Evolutionary conservation across 2,797 vertebrate genomes (phyloP).

Genomic region (Pantherophis alleghaniensis): DNA sequence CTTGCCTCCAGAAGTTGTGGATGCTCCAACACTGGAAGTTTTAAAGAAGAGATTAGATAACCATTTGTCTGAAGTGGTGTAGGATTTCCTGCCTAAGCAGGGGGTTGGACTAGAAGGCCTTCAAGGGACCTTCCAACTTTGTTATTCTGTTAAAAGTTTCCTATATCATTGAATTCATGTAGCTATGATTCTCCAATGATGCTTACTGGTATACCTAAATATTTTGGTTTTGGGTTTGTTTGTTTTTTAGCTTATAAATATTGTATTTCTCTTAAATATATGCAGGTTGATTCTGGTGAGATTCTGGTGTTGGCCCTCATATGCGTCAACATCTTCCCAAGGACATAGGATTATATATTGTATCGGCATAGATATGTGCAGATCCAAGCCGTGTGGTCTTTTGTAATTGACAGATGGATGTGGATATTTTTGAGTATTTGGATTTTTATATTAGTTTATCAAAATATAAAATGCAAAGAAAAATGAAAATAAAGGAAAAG

Average conservation of each 20-base stretch:
- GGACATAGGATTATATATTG: background rate
- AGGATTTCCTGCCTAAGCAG: too few species aligned
- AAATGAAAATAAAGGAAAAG: background rate
- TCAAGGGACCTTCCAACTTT: too few species aligned
- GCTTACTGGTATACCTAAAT: background rate
- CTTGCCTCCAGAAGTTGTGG: too few species aligned
- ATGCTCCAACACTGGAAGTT: too few species aligned
- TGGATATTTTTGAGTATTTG: background rate
- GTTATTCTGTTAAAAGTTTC: background rate
- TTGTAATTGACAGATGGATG: background rate
- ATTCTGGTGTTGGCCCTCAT: background rate
- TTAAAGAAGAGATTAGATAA: too few species aligned
- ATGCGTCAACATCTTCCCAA: background rate
- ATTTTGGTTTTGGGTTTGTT: background rate
- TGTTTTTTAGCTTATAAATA: background rate
- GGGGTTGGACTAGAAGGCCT: too few species aligned
- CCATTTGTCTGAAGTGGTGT: too few species aligned
- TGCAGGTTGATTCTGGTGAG: background rate
- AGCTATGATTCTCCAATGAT: background rate
- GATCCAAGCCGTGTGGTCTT: background rate
- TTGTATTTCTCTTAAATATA: background rate
- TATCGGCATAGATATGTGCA: background rate
- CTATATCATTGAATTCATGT: background rate
- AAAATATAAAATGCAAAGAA: background rate
- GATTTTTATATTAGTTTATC: background rate